Evolutionary conservation across 35 echinoderm and acorn worm species (phyloP).

Genomic region (Strongylocentrotus purpuratus): DNA sequence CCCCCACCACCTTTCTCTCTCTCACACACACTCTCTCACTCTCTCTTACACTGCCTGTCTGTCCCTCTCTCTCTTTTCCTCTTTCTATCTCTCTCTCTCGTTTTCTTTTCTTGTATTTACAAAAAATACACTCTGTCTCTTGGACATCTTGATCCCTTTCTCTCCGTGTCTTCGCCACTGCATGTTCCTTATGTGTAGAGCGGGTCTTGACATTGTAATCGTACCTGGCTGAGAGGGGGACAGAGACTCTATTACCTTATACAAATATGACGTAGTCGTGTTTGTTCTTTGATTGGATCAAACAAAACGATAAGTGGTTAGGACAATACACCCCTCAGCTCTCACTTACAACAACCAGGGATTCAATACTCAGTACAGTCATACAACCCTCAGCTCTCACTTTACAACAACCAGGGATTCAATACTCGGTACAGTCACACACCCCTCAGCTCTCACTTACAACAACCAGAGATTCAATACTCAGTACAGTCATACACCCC

Average conservation of each 20-base stretch:
- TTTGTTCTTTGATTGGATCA: conserved; percentile 10
- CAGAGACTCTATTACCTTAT: conserved; percentile 10
- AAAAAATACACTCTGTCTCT: no score
- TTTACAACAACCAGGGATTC: no score
- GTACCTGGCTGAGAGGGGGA: background rate
- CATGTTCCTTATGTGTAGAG: background rate
- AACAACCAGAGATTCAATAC: background rate
- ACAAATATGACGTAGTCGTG: background rate
- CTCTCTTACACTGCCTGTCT: no score
- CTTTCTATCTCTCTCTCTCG: background rate
- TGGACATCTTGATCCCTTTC: no score
- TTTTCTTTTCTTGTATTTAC: background rate
- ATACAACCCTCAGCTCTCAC: no score
- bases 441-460: background rate
- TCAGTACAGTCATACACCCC: background rate
- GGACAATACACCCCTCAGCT: background rate
- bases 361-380: no score
- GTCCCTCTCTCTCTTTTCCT: background rate
- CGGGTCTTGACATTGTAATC: background rate
- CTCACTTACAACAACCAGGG: no score
- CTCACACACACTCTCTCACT: no score
- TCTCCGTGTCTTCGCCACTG: background rate
- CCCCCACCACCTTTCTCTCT: no score
- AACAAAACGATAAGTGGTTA: background rate
- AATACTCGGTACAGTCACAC: no score